Evolutionary conservation across 2,888 invertebrate species (phyloP).

Genomic region (Microchrysa polita): DNA sequence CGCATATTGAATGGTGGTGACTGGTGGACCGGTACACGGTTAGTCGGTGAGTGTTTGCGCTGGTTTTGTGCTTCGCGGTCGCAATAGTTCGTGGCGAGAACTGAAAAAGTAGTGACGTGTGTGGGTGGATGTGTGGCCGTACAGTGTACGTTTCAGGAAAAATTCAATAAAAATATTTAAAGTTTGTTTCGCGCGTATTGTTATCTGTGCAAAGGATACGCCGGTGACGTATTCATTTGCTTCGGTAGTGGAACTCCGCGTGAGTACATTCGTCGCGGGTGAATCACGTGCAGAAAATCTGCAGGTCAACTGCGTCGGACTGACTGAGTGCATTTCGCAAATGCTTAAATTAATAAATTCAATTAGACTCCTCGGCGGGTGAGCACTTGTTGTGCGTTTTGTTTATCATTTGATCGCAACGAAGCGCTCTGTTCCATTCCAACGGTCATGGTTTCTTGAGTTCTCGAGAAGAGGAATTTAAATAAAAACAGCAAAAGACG

Average conservation of each 20-base stretch:
- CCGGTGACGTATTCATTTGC: neutral
- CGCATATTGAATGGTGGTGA: neutral
- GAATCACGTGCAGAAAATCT: constrained; percentile 12
- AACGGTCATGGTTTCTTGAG: neutral
- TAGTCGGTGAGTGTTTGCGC: constrained; percentile 1
- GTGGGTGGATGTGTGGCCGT: constrained; percentile 4
- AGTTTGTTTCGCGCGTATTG: constrained; percentile 25
- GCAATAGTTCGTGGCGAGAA: constrained; percentile 36
- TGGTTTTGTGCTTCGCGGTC: neutral
- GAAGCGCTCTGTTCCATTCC: neutral
- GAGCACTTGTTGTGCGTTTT: constrained; percentile 1
- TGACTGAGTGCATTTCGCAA: constrained; percentile 6
- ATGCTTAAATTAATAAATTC: constrained; percentile 21
- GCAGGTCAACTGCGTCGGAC: constrained; percentile 6
- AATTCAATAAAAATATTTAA: neutral
- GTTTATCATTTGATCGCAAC: neutral
- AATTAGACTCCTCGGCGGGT: neutral
- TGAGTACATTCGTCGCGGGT: neutral
- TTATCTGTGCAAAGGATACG: neutral
- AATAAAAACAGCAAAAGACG: neutral
- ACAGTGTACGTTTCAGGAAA: neutral
- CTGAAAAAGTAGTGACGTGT: constrained; percentile 10
- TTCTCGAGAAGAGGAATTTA: neutral
- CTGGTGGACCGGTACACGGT: constrained; percentile 8
- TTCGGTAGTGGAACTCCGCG: neutral